Evolutionary conservation across 2,888 invertebrate genomes (phyloP), one percentile per base, ranked within the genome.

Genomic region (Orthosia cruda): DNA sequence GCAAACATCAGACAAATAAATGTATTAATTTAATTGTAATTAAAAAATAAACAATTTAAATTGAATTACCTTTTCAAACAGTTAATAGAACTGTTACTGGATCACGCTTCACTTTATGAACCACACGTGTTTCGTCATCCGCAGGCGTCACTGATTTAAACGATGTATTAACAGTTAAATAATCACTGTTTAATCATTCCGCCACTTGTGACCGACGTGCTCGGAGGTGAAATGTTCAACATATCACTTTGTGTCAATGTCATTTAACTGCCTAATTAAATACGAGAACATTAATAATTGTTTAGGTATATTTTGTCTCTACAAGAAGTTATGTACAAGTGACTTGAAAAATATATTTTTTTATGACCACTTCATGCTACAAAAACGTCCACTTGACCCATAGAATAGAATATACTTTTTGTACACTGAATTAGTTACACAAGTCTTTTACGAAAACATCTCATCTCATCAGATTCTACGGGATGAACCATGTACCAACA

Each of bases 121-220:
- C 13, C 54, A 62, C 23, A 7, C 62, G 47, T 16, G 40, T 16
- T 23, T n/a, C 47, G 13, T 49, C 40, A 16, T 23, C 55, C 55
- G 55, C 74, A 64, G 20, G n/a, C 20, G 26, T 4, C 26, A 40
- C 40, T 73, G 55, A 57, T 57, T 16, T 40, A 23, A 64, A 49
- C 23, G 23, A 16, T 16, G n/a, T n/a, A 12, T 49, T 11, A 20
- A 59, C 40, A 49, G 49, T 50, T 50, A 0, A 52, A 62, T 63
- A 40, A 32, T 55, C 4, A 61, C n/a, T 49, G 49, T 16, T 63
- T 73, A 9, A 18, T 49, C 12, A 49, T 49, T 62, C n/a, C 12
- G 40, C 2, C 7, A 18, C 23, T 54, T 23, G 23, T 32, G 4
- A 18, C 15, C 23, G 20, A 3, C 49, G 15, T n/a, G 57, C 12